Base-by-base conservation (phyloP, 2,797 vertebrate species). In the Molossus molossus region DNA sequence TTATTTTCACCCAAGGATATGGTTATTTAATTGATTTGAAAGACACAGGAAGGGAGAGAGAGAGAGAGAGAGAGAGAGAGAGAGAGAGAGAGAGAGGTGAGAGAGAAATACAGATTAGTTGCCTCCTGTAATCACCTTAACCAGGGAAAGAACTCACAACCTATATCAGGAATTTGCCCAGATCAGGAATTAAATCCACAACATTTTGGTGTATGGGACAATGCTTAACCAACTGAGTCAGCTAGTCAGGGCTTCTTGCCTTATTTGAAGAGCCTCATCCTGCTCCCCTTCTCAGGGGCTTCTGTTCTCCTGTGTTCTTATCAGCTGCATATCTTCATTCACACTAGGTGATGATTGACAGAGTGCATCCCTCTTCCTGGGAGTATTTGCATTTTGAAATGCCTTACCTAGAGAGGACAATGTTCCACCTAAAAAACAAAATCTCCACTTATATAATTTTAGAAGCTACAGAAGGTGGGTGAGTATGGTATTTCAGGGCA, bases 381-480 rank as follows among this genome's bases (percentile, higher is more conserved):
- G 29, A 87, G 17, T 13, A 10, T 37, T 45, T 69, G 11, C 60
- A 88, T 89, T 94, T 96, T 60, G 91, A 87, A 89, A 90, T 55
- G 48, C 29, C 33, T 73, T 81, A 37, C 65, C 62, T 57, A 48
- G 45, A 64, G n/a, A 60, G 1, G 45, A 17, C 8, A 90, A 15
- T 2, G 27, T 25, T 37, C 87, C 73, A 29, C 25, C 60, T 75
- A 37, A 91, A 37, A 14, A 94, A 65, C 77, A 48, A 87, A 60
- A 60, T 81, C 50, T 69, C 17, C 37, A 45, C 57, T 37, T 67
- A 9, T 92, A 2, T 65, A 14, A 94, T 90, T 93, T 70, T 40
- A 84, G 77, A 77, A 82, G 10, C 57, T 73, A 9, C 6, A 29
- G 53, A 87, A 80, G 9, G 6, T 2, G 5, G 33, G 40, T 18